Percentiles rank a stretch among this genome's conserved stretches.
Evolutionary conservation across 2,113 vertebrate species (phyloP).

Genomic region (Promerops cafer): DNA sequence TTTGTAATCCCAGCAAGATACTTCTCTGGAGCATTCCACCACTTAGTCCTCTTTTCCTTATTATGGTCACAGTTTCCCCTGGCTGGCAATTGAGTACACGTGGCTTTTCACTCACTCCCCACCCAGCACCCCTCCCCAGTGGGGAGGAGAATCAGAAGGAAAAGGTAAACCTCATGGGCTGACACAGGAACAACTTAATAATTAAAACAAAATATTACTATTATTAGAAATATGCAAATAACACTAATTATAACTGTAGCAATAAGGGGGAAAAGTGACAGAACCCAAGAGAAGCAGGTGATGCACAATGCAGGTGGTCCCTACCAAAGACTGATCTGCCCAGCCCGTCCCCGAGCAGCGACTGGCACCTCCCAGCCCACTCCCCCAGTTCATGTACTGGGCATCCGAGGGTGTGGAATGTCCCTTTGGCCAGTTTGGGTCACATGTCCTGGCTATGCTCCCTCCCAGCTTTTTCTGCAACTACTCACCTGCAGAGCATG

Average conservation of each 20-base stretch:
- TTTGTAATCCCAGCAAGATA: not conserved
- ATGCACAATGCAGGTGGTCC: not conserved
- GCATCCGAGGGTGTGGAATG: accelerated
- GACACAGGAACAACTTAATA: not conserved
- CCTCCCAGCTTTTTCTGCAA: not conserved
- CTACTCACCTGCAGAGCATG: not conserved
- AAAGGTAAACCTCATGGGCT: not conserved
- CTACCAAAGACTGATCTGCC: accelerated
- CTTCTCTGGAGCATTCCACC: not conserved
- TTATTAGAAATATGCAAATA: not conserved
- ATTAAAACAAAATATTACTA: not conserved
- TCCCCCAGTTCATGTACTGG: not conserved
- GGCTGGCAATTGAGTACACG: accelerated
- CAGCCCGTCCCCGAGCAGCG: accelerated
- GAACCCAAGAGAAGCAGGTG: not conserved
- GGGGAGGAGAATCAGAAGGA: not conserved
- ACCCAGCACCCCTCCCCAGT: not conserved
- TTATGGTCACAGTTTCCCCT: not conserved
- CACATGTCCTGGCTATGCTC: not conserved
- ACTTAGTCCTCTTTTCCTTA: not conserved
- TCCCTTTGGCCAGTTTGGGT: not conserved
- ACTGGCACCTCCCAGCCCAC: not conserved
- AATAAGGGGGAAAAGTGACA: not conserved
- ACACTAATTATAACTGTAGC: too few relatives aligned
- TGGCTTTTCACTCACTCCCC: not conserved